Base-by-base conservation (phyloP, 1,140 invertebrate genomes). In the Euglossa dilemma region DNA sequence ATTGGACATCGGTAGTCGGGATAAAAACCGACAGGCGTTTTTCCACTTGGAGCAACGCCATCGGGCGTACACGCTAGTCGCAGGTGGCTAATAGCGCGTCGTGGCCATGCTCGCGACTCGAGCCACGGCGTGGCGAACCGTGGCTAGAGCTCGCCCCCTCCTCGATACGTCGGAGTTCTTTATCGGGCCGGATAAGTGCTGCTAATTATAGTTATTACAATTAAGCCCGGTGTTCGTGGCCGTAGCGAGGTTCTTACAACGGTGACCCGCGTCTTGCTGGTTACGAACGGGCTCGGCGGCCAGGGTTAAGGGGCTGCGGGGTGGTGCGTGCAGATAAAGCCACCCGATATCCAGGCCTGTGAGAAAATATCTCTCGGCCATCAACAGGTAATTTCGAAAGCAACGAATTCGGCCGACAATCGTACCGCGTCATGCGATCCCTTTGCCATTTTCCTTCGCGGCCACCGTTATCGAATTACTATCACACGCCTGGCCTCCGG, bases 121-220 rank as follows among this genome's bases (percentile, higher is more conserved):
- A 25, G 56, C 45, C n/a, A n/a, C n/a, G 54, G 14, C 36, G 54
- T 36, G 28, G 5, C 16, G 47, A 57, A 74, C 63, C 14, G 7
- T 25, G 63, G 2, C 12, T 57, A 59, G 28, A 28, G 36, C 25
- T 61, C 20, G 9, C 50, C 36, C 23, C 14, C 23, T 23, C 6
- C 28, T 70, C 6, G 28, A 43, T 73, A 50, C 52, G 36, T 1
- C 71, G 64, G 36, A 67, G 45, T 76, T 77, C 85, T 77, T 83
- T 83, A 83, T 85, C 72, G 56, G 36, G 7, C 25, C 71, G 56
- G 20, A 78, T 75, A 84, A 82, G 76, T 84, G 52, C 57, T 83
- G 76, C 82, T 88, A 86, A 89, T 89, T 85, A 86, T 52, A 69
- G 57, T 69, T 25, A 74, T 81, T 78, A 81, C 45, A 86, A 87